Evolutionary conservation across 2,797 vertebrate genomes (phyloP).

Genomic region (Sciurus carolinensis): DNA sequence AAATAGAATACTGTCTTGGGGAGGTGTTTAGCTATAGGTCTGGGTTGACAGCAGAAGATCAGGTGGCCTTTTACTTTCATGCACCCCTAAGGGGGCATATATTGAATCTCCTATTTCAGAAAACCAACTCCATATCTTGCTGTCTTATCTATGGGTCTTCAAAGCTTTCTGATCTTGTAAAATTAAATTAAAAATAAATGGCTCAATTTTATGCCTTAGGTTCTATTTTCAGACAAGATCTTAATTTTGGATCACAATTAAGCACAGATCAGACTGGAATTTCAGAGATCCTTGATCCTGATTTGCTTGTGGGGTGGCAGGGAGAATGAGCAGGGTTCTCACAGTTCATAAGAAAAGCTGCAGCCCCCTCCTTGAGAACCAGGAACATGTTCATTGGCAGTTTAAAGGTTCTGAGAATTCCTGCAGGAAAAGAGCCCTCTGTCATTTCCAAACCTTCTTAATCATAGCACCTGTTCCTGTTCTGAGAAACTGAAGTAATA

Average conservation of each 20-base stretch:
- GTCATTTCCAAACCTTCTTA: background rate
- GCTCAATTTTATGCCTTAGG: background rate
- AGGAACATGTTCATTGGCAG: background rate
- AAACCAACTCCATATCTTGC: background rate
- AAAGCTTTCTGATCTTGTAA: background rate
- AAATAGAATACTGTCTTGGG: background rate
- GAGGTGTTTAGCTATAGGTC: background rate
- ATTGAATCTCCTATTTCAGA: background rate
- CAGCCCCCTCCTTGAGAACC: background rate
- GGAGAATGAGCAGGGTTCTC: background rate
- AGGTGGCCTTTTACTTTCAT: background rate
- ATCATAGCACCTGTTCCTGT: background rate
- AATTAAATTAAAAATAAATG: background rate
- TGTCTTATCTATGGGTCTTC: background rate
- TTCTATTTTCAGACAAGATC: background rate
- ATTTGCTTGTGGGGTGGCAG: background rate
- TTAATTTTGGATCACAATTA: background rate
- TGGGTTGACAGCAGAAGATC: background rate
- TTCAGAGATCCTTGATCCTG: background rate
- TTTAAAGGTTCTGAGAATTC: background rate
- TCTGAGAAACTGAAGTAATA: background rate
- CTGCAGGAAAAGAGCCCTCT: background rate
- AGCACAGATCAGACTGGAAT: background rate
- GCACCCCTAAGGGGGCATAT: background rate
- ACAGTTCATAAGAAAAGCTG: background rate